A percentile compares a stretch with the other conserved stretches of the same genome.
phyloP scores from a whole-genome alignment of 1,140 invertebrate species.

The Hirudo medicinalis region DNA sequence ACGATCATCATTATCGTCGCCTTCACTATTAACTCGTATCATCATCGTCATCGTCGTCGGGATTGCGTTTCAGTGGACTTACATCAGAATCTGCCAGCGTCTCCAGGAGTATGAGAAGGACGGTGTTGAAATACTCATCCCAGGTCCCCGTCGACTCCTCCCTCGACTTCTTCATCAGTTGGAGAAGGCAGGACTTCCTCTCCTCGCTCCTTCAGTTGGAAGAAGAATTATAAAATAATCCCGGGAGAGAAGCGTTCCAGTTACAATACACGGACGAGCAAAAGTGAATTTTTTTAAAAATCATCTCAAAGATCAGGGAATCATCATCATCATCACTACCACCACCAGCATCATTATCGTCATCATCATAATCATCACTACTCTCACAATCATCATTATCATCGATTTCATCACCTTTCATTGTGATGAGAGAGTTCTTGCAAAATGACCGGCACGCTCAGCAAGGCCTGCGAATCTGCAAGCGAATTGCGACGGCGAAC shows the following conservation, averaged over 20 bases:
- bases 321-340: too few species aligned
- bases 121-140: conserved; percentile 52
- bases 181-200: conserved; percentile 40
- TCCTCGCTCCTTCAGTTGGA: conserved; percentile 40
- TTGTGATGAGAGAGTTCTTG: conserved; percentile 3
- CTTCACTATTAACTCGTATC: too few species aligned
- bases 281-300: too few species aligned
- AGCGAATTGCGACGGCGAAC: background rate
- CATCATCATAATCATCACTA: too few species aligned
- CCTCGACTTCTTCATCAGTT: conserved; percentile 40
- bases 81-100: conserved; percentile 55
- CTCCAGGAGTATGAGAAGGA: conserved; percentile 60
- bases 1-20: too few species aligned
- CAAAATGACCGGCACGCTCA: background rate
- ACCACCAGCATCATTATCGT: too few species aligned
- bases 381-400: background rate
- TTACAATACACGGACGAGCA: too few species aligned
- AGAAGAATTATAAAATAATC: too few species aligned
- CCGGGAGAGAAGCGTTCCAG: too few species aligned
- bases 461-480: background rate
- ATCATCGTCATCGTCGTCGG: background rate
- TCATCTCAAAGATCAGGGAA: too few species aligned
- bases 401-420: background rate
- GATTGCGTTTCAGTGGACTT: conserved; percentile 27
- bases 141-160: conserved; percentile 38